Conservation (phyloP, 2,888 invertebrate species). For the Branchinecta sandiegonensis region DNA sequence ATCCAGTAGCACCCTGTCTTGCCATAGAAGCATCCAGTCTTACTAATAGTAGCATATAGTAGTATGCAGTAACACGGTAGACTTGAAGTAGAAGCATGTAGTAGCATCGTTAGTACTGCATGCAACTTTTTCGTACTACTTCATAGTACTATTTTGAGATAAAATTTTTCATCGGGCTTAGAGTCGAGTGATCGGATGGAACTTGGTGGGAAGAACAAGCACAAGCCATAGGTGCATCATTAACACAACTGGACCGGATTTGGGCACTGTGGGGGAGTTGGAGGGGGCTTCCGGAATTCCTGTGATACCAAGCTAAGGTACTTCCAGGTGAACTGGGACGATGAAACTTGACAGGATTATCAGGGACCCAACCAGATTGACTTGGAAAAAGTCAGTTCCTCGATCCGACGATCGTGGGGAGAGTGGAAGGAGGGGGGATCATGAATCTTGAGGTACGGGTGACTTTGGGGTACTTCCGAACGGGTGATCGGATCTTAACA, state of each 20-base stretch:
- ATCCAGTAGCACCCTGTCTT: too few relatives aligned
- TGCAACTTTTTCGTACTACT: too few relatives aligned
- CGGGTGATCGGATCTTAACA: slow-evolving; percentile 3
- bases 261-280: neutral
- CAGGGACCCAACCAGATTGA: neutral
- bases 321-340: slow-evolving; percentile 5
- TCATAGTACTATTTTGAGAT: too few relatives aligned
- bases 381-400: neutral
- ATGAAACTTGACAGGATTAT: neutral
- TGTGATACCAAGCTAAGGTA: neutral
- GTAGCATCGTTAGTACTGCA: too few relatives aligned
- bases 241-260: neutral
- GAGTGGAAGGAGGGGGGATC: slow-evolving; percentile 6
- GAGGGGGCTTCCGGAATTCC: neutral
- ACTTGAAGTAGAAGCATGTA: too few relatives aligned
- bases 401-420: neutral
- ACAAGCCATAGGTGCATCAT: neutral
- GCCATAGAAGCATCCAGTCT: too few relatives aligned
- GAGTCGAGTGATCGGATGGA: neutral
- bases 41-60: too few relatives aligned
- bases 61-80: too few relatives aligned
- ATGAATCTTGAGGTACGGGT: neutral
- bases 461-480: too few relatives aligned
- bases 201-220: neutral
- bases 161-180: too few relatives aligned